A percentile compares a stretch with the other conserved stretches of the same genome.
phyloP scores from a whole-genome alignment of 1,140 invertebrate genomes.

The Colletes gigas region DNA sequence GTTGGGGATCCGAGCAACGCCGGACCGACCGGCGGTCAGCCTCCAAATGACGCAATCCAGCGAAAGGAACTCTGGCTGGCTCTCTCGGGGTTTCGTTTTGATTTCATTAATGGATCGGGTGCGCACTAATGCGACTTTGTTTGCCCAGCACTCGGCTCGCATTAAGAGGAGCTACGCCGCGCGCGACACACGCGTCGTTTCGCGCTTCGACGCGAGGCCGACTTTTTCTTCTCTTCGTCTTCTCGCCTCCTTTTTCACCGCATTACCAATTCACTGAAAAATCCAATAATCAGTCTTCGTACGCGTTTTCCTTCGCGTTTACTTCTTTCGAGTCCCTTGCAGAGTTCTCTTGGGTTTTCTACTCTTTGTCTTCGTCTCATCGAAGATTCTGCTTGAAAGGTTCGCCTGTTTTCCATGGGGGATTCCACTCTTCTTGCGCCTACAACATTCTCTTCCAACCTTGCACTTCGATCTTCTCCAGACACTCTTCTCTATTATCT shows the following conservation, averaged over 20 bases:
- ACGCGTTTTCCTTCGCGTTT: too few species aligned
- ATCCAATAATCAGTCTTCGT: too few species aligned
- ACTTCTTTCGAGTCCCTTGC: conserved; percentile 3
- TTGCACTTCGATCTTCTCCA: neutral
- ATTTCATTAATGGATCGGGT: conserved; percentile 75
- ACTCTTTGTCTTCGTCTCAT: neutral
- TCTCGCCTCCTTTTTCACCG: neutral
- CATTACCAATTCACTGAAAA: too few species aligned
- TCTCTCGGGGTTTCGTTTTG: conserved; percentile 62
- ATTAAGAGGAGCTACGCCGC: conserved; percentile 66
- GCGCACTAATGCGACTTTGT: conserved; percentile 71
- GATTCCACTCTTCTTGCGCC: neutral
- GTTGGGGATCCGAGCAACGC: conserved; percentile 22
- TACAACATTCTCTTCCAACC: neutral
- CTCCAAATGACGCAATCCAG: conserved; percentile 59
- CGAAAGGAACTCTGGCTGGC: conserved; percentile 45
- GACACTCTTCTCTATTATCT: neutral
- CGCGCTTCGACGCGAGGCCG: conserved; percentile 57
- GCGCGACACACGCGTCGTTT: conserved; percentile 63
- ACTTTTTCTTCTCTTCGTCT: neutral
- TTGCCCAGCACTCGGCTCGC: conserved; percentile 71
- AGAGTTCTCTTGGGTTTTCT: neutral
- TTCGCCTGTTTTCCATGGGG: neutral
- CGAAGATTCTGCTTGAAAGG: neutral
- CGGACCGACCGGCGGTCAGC: conserved; percentile 13